Conservation (phyloP, 2,797 vertebrate genomes). For the Pantherophis alleghaniensis region DNA sequence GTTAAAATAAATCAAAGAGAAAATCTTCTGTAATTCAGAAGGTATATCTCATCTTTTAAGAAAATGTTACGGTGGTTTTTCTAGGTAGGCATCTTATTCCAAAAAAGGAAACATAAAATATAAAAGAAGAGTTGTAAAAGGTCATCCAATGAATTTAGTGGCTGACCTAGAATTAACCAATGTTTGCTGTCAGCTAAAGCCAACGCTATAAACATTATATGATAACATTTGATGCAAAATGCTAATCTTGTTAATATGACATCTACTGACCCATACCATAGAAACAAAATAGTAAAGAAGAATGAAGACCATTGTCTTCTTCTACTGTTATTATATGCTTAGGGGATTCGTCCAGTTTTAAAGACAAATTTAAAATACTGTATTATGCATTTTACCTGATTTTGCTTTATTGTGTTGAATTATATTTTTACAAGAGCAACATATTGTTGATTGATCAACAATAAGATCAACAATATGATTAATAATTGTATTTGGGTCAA, state of each 20-base stretch:
- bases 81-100: not conserved
- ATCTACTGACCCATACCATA: not conserved
- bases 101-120: not conserved
- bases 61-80: not conserved
- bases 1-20: not conserved
- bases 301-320: not conserved
- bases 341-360: not conserved
- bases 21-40: not conserved
- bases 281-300: not conserved
- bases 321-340: too few relatives aligned
- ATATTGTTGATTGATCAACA: not conserved
- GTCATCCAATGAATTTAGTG: not conserved
- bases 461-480: not conserved
- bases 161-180: not conserved
- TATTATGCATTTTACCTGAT: not conserved
- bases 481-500: constrained; percentile 15
- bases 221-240: not conserved
- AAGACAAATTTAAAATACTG: not conserved
- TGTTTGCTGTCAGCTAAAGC: not conserved
- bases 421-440: not conserved
- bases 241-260: not conserved
- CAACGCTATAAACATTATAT: not conserved
- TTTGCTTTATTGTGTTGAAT: not conserved
- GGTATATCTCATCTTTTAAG: not conserved
- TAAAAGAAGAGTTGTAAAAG: not conserved